phyloP scores from a whole-genome alignment of 2,113 vertebrate species.

The Cinclus cinclus region DNA sequence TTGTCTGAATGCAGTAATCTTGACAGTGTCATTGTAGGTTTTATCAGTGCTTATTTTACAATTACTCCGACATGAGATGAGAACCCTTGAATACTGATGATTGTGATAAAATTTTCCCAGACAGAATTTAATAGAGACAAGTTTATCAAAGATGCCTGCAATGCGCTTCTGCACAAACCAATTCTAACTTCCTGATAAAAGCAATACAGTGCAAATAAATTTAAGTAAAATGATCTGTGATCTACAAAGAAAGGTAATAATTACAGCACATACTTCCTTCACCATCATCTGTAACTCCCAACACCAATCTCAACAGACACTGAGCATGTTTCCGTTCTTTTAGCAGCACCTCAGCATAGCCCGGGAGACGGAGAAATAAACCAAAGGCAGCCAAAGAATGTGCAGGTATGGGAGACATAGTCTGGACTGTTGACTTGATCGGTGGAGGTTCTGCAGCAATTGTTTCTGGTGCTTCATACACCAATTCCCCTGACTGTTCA shows the following conservation, averaged over 20 bases:
- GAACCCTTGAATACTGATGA: not conserved
- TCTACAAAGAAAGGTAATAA: conserved; percentile 56
- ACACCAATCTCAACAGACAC: conserved; percentile 94
- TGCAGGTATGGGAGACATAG: conserved; percentile 96
- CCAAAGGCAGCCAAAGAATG: conserved; percentile 98
- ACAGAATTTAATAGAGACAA: not conserved
- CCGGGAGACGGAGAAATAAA: conserved; percentile 94
- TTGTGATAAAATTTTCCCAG: not conserved
- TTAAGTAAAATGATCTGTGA: not conserved
- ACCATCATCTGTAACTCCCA: conserved; percentile 97
- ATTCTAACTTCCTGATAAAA: not conserved
- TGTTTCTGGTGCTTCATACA: conserved; percentile 96
- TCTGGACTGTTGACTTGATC: conserved; percentile 93
- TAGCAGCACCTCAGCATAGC: conserved; percentile 96
- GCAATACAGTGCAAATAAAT: not conserved
- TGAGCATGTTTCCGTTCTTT: conserved; percentile 98
- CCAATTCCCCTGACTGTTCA: conserved; percentile 94
- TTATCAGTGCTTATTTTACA: not conserved
- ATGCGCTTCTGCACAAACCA: not conserved
- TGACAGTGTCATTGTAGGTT: not conserved
- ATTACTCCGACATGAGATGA: not conserved
- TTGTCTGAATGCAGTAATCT: not conserved
- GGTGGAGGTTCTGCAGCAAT: conserved; percentile 92
- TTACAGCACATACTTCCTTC: conserved; percentile 93
- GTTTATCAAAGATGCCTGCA: not conserved